phyloP scores from a whole-genome alignment of 1,140 invertebrate species.

The Euura lappo region DNA sequence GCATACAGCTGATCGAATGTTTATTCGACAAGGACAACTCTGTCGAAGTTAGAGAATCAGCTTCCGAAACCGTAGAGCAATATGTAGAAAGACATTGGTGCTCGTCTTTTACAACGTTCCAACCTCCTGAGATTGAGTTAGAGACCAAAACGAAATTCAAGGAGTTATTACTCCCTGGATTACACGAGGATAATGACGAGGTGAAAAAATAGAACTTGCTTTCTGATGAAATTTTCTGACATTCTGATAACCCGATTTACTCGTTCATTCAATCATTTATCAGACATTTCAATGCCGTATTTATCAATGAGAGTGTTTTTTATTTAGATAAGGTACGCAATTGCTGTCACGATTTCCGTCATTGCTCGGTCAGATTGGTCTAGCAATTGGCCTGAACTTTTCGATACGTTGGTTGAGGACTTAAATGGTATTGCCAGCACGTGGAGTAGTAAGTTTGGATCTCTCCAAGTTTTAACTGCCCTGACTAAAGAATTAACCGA shows the following conservation, averaged over 20 bases:
- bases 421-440: slow-evolving; percentile 68
- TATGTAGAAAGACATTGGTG: slow-evolving; percentile 81
- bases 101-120: slow-evolving; percentile 66
- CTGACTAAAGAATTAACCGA: slow-evolving; percentile 76
- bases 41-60: slow-evolving; percentile 71
- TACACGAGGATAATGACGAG: slow-evolving; percentile 76
- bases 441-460: slow-evolving; percentile 73
- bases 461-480: slow-evolving; percentile 68
- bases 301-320: slow-evolving; percentile 11
- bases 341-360: slow-evolving; percentile 77
- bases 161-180: slow-evolving; percentile 70
- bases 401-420: slow-evolving; percentile 73
- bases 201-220: slow-evolving; percentile 37
- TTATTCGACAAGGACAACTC: slow-evolving; percentile 72
- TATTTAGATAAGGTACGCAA: slow-evolving; percentile 65
- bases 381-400: slow-evolving; percentile 77
- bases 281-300: too few species aligned
- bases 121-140: slow-evolving; percentile 66
- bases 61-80: slow-evolving; percentile 77
- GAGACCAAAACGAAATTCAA: slow-evolving; percentile 72
- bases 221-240: too few species aligned
- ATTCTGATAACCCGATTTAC: too few species aligned
- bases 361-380: slow-evolving; percentile 85
- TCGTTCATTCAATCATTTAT: too few species aligned
- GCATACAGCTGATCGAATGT: slow-evolving; percentile 75